Evolutionary conservation across 2,113 vertebrate genomes (phyloP), one percentile per base, ranked within the genome.

Genomic region (Ploceus nigricollis): DNA sequence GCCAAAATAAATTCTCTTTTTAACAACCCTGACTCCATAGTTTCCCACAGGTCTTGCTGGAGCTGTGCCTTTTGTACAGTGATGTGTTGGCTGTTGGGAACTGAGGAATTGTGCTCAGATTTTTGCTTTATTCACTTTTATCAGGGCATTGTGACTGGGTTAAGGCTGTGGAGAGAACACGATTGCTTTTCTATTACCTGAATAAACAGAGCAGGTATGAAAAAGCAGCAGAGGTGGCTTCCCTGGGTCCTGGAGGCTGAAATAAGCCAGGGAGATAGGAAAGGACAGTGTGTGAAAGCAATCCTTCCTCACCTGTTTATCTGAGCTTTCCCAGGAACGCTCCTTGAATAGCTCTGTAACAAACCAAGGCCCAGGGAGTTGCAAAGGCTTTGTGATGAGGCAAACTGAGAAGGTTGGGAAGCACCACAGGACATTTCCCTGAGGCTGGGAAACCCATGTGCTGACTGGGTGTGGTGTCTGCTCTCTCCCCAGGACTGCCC

Each of bases 401-500:
- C 1, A 4, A n/a, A 51, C 27, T 2, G 53, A 69, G 90, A 44
- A 82, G 53, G n/a, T 6, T 48, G 81, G 70, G 75, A 48, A 90
- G 37, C 48, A 27, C 28, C 50, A 35, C 15, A 61, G 48, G 40
- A 22, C 30, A n/a, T 31, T 33, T 15, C 5, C 15, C 31, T 16
- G 65, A 13, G 57, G 44, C 47, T 58, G 35, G 35, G 7, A 72
- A 70, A n/a, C 4, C 42, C 20, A 0, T 6, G n/a, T 53, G 47
- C 58, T 92, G 85, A 86, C 53, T 21, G 8, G 3, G 1, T 0
- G 4, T 0, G 0, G 10, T 83, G 56, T 87, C 30, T 94, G 44
- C 65, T 91, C 48, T 95, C 78, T 90, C 70, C 58, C 13, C 69
- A 93, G 99, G 99, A 99, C 72, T 99, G 99, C 87, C 99, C 99